Percentiles rank a stretch among this genome's conserved stretches.
Evolutionary conservation across 2,888 invertebrate genomes (phyloP).

Genomic region (Luffia ferchaultella): DNA sequence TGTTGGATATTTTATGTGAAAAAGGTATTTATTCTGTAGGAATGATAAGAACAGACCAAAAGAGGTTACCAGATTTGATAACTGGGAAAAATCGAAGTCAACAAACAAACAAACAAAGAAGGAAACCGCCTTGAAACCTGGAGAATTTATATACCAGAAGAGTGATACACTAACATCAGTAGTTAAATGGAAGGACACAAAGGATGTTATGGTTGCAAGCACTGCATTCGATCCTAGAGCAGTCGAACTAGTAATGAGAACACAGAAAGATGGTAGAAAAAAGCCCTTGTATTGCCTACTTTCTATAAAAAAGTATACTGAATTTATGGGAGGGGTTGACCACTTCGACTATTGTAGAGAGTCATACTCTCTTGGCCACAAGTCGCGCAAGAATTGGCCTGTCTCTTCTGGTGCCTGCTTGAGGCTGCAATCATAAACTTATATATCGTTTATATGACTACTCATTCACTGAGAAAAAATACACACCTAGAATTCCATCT

Average conservation of each 20-base stretch:
- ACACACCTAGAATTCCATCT: too few species aligned
- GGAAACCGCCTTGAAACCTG: not conserved
- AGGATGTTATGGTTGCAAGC: slow-evolving; percentile 3
- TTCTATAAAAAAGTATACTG: slow-evolving; percentile 10
- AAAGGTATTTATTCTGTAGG: slow-evolving; percentile 3
- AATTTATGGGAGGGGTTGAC: slow-evolving; percentile 11
- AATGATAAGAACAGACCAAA: slow-evolving; percentile 2
- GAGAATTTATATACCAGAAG: slow-evolving; percentile 4
- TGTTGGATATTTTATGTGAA: slow-evolving; percentile 3
- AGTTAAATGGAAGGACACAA: slow-evolving; percentile 5
- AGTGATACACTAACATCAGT: slow-evolving; percentile 2
- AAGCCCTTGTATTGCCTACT: slow-evolving; percentile 9
- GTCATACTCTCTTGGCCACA: slow-evolving; percentile 9
- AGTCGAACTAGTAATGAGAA: slow-evolving; percentile 1
- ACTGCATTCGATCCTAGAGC: slow-evolving; percentile 2
- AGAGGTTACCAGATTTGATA: slow-evolving; percentile 4
- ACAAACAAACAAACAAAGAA: too few species aligned
- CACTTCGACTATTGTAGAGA: slow-evolving; percentile 9
- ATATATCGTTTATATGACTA: slow-evolving; percentile 5
- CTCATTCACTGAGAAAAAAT: slow-evolving; percentile 5
- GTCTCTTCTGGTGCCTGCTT: slow-evolving; percentile 11
- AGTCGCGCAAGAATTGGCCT: slow-evolving; percentile 9
- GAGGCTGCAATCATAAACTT: slow-evolving; percentile 10
- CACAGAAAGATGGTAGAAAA: slow-evolving; percentile 1
- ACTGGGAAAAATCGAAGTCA: slow-evolving; percentile 3